These are phyloP conservation scores for Platycnemis pennipes DNA, from an alignment of 2,888 invertebrate genomes.

Conservation along the genomic window DNA sequence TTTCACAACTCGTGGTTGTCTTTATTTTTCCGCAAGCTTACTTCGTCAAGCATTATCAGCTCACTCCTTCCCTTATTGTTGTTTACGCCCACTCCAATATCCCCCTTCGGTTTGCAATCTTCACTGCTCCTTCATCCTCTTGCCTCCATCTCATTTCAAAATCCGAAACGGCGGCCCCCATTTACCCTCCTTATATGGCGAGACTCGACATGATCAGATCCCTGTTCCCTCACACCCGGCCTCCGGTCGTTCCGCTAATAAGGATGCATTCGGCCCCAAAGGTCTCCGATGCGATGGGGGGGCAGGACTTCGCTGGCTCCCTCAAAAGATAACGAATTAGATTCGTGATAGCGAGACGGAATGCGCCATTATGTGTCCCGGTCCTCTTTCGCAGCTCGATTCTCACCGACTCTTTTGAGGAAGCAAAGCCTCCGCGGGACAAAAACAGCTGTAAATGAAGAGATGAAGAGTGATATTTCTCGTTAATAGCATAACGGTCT, in stretches of 20 bases:
- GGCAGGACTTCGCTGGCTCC: not conserved
- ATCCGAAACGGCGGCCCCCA: conserved; percentile 51
- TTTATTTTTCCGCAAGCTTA: too few species aligned
- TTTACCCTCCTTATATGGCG: conserved; percentile 43
- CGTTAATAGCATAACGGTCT: conserved; percentile 12
- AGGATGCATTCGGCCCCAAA: conserved; percentile 28
- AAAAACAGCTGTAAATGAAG: not conserved
- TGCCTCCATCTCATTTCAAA: conserved; percentile 11
- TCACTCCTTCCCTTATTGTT: not conserved
- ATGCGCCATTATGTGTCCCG: conserved; percentile 29
- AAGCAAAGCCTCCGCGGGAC: not conserved
- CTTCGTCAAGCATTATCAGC: not conserved
- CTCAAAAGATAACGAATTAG: conserved; percentile 3
- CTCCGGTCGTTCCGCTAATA: not conserved
- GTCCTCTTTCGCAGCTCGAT: not conserved
- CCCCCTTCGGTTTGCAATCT: not conserved
- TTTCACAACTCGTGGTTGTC: not conserved
- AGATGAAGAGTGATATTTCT: conserved; percentile 16
- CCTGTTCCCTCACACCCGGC: not conserved
- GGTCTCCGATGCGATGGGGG: not conserved
- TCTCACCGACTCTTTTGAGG: not conserved
- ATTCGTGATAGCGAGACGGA: conserved; percentile 14
- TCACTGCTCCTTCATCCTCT: not conserved
- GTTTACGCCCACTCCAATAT: not conserved
- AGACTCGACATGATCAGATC: conserved; percentile 39